Base-by-base conservation (phyloP, 2,113 vertebrate genomes). In the Perognathus longimembris region DNA sequence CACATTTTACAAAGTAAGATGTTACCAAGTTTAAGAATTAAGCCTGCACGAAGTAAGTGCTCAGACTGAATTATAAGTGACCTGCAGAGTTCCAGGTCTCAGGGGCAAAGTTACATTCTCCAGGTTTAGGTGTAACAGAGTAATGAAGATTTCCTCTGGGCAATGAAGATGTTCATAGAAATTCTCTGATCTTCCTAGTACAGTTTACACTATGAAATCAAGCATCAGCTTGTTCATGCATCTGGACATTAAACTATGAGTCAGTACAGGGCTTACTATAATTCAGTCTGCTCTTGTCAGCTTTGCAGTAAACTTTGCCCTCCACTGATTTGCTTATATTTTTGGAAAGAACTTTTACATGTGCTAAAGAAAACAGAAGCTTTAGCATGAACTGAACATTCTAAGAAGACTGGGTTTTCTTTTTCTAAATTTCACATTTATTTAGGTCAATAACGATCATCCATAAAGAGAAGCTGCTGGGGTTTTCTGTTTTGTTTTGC, bases 121-220 rank as follows among this genome's bases (percentile, higher is more conserved):
- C 54, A 66, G 32, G 66, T 64, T 87, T 15, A n/a, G 83, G 38
- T 28, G 22, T 15, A 93, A 84, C 2, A 80, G 6, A 61, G 59
- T 38, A 42, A 64, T 4, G 21, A 34, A 54, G 30, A 24, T 80
- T 87, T 5, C 42, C 83, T n/a, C 18, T 76, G n/a, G n/a, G n/a
- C 76, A 94, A 89, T 70, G 36, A 80, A 6, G 10, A 15, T 69
- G 69, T 73, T 86, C n/a, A 63, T 14, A 94, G 70, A 85, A 91
- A 85, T 85, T 34, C 89, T 73, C 38, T 57, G 34, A 67, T 83
- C 30, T 85, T 54, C 88, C 22, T 69, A 78, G n/a, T 36, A 57
- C 45, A 78, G 54, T 85, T 89, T 40, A 54, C 4, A 24, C 7
- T 75, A 83, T 1, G 69, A 75, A 83, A 79, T 79, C n/a, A 15